Base-by-base conservation (phyloP, 1,140 invertebrate species). In the Heliothis subflexa region DNA sequence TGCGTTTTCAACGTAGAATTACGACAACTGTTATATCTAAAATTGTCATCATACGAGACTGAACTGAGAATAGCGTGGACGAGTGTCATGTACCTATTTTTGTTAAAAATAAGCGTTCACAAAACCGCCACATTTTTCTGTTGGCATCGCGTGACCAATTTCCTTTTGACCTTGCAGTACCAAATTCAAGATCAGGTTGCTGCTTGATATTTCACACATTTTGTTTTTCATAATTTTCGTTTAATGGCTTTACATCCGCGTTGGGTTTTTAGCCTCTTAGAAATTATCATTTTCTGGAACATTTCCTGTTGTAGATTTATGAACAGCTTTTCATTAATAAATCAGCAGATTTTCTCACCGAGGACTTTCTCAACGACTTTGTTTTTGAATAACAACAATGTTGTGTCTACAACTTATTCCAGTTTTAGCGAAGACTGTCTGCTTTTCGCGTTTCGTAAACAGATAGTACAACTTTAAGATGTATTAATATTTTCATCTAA, bases 21-120 rank as follows among this genome's bases (percentile, higher is more conserved):
- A 70, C 49, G 16, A 57, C 52, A 57, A 73, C 54, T 33, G 18
- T 55, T 52, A 33, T 47, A 55, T 78, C 75, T 68, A 78, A 74
- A 77, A 74, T 72, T 73, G 57, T 81, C 74, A 59, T 18, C 33
- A 16, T 73, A 70, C 73, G 62, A 64, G 80, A 45, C 61, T 73
- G 47, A 72, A 81, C 74, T 83, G 74, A 86, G 80, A 89, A 91
- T 90, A 90, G 75, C 78, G 52, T 55, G 47, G 81, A 82, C 83
- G 83, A 78, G 81, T 75, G 88, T 88, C 89, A 87, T 83, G 78
- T 68, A n/a, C n/a, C n/a, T n/a, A 70, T 64, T 83, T 85, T 84
- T 72, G 79, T 84, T 89, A 91, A 85, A 92, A 91, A 89, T 91
- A 90, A 80, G 28, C 86, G 79, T 81, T 85, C 84, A 83, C 78